Evolutionary conservation across 2,888 invertebrate genomes (phyloP), one percentile per base, ranked within the genome.

Genomic region (Scaptomyza tumidula): DNA sequence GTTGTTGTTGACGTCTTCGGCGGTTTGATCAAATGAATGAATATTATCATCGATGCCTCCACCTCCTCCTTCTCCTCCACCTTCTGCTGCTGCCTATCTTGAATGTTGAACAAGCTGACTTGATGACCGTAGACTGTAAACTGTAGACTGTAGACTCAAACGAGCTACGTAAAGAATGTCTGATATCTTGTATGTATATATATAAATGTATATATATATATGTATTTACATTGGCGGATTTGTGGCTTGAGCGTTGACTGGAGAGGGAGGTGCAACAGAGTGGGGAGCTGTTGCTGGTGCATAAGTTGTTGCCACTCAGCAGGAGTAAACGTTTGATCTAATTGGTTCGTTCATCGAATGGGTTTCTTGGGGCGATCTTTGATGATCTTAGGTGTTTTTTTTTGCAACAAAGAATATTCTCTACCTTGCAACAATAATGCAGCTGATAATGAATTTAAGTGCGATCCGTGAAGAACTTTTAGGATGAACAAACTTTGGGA

Each of bases 1-100:
- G 71, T 72, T 58, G 74, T 62, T 75, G 74, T 76, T 70, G 75
- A 78, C 75, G 75, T 85, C 84, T 81, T 77, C 78, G 81, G 85
- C 88, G 89, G 88, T 89, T 83, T 72, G 88, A 89, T 89, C 89
- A 89, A 89, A 89, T 89, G 89, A 88, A 89, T 89, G 89, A 89
- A 89, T 87, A 86, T 88, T 81, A 88, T 87, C 84, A 88, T 86
- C 86, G 85, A 86, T 82, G 80, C 75, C 80, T 58, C 39, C 24
- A 7, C 35, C 6, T 13, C 6, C 19, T 27, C 6, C 50, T 13
- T 6, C 19, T 27, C 6, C 50, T 50, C 6, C 19, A n/a, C 6
- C 14, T 19, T 24, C 33, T 33, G 10, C 55, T 33, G 11, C 33
- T 19, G 2, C 13, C 56, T 58, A 66, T 6, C 78, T 81, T 72